Evolutionary conservation across 2,888 invertebrate genomes (phyloP), one percentile per base, ranked within the genome.

Genomic region (Leptinotarsa haldemani): DNA sequence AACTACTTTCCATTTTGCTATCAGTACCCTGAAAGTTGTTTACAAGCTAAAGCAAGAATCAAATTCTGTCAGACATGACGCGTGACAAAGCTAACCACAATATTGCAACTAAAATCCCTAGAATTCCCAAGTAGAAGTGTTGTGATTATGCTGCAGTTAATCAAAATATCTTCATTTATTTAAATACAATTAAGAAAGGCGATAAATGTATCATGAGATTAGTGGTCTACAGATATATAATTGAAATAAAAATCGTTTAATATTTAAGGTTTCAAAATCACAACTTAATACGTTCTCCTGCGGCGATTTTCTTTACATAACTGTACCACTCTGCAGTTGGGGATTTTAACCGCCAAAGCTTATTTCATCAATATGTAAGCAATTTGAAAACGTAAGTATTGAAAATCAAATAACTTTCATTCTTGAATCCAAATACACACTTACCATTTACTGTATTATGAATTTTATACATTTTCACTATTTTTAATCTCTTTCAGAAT

Each of bases 301-400:
- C 30, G 20, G 46, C 25, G 46, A 47, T 53, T 15, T 13, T n/a
- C 22, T 71, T 65, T 48, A 61, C 66, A 52, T 3, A 40, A 58
- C 46, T 53, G 56, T 56, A 53, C 50, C 22, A 71, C 69, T 71
- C 69, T 67, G 74, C 74, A 73, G 69, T 63, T 52, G 12, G 63
- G 46, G 25, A 58, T 65, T 66, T 65, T 73, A 77, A 77, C 74
- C 71, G 77, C 71, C 77, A 77, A 77, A 71, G 63, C 68, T 16
- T 46, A 7, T 16, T 68, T 7, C 53, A 15, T 48, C 22, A 58
- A 58, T 16, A 58, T 22, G 20, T 58, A 40, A 40, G 40, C 40
- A 40, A 40, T 40, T 40, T 9, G 40, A 61, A 52, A 46, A 46
- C 64, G 65, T 65, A 22, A 50, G 47, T 65, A 16, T 47, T 25